Base-by-base conservation (phyloP, 1,140 invertebrate species). In the Elymnias hypermnestra region DNA sequence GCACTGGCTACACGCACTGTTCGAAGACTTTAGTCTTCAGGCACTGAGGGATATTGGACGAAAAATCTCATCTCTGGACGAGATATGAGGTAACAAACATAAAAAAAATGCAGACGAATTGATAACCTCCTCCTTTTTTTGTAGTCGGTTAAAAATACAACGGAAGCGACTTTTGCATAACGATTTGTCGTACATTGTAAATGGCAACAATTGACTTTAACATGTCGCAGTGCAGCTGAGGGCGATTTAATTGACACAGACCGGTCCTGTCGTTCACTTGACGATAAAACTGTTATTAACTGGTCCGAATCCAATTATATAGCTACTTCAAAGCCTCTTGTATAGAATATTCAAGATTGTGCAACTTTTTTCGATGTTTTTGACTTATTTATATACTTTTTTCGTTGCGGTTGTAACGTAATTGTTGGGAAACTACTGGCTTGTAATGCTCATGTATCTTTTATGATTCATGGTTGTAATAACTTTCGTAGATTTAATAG, bases 161-260 rank as follows among this genome's bases (percentile, higher is more conserved):
- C n/a, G n/a, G n/a, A n/a, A n/a, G n/a, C n/a, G n/a, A n/a, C n/a
- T n/a, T n/a, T 21, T 21, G 3, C 26, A 15, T 5, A 15, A 33
- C 13, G 29, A 15, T 17, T 26, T 28, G 38, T 40, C 38, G 25
- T 26, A 9, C 2, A 19, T n/a, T 40, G 2, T 40, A 40, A 40
- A 40, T 17, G 25, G 15, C 23, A 38, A 12, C 4, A 18, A n/a
- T 29, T 18, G 31, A 29, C 35, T 22, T 38, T 29, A 33, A 43
- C 39, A 39, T 47, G 53, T 47, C 48, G 28, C 43, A 33, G 38
- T 29, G 43, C 38, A 52, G 53, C 61, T 53, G 44, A 57, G 55
- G 54, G 57, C 39, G 18, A 33, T 48, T 58, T 68, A 59, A 64
- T 68, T 62, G 57, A 64, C 56, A 48, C 36, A 31, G 54, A 68